Evolutionary conservation across 2,888 invertebrate genomes (phyloP), one percentile per base, ranked within the genome.

Genomic region (Euproctis similis): DNA sequence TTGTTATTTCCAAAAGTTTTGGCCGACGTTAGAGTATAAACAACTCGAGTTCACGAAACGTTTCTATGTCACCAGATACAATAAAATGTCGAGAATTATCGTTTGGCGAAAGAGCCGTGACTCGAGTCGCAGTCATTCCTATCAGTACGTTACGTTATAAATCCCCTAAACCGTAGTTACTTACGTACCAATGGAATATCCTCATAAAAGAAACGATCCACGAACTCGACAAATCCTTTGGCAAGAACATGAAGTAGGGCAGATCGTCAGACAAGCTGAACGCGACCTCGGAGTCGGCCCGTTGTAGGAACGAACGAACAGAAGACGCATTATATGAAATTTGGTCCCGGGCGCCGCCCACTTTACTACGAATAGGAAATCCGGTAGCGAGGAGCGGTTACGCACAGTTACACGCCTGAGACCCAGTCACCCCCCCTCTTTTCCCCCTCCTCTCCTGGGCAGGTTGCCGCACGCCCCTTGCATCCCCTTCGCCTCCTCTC

Each of bases 321-420:
- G 72, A 76, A 80, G 72, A 73, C 70, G 66, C 71, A 71, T 71
- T 74, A 74, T 76, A 73, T 75, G 78, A 78, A 80, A 78, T 78
- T 76, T 72, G 68, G 66, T 71, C 62, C 67, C 67, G 54, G 72
- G 76, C 77, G 77, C 80, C 77, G 80, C 76, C 77, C 77, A 78
- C 78, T 82, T 80, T 80, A 80, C 80, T 84, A 75, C 78, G 75
- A 78, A 80, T 78, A 82, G 84, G 84, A 85, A 85, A 78, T 78
- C 81, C 81, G 82, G 77, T 73, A 80, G 75, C 76, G 76, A 73
- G 75, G 69, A 80, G 73, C 80, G 80, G 82, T 80, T 77, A 84
- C 81, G 75, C 78, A 74, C 77, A 75, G 76, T 76, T 75, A 76
- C 78, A 77, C 81, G 81, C 73, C 72, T 75, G 81, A 76, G 75